These are phyloP conservation scores for Heliconius hermathena DNA, from an alignment of 1,140 invertebrate genomes.

Conservation along the genomic window DNA sequence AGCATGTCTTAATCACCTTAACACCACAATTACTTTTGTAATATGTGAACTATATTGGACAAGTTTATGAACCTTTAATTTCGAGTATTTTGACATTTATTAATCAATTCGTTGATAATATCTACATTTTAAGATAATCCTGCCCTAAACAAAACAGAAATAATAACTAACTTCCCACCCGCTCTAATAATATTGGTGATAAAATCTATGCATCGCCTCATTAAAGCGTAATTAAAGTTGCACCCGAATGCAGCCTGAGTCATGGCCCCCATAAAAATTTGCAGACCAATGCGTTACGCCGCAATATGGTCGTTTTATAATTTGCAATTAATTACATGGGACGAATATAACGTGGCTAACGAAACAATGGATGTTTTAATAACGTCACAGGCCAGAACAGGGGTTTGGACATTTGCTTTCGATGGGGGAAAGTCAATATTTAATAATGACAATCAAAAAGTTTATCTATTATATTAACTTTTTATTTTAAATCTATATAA, in stretches of 20 bases:
- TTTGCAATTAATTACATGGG: constrained; percentile 39
- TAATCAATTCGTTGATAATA: background rate
- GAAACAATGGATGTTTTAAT: constrained; percentile 26
- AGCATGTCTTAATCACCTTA: too few relatives aligned
- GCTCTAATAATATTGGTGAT: constrained; percentile 35
- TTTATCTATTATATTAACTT: too few relatives aligned
- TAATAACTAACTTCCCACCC: constrained; percentile 37
- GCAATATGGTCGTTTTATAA: constrained; percentile 41
- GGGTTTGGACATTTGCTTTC: background rate
- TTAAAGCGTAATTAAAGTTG: constrained; percentile 40
- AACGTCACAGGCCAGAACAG: constrained; percentile 3
- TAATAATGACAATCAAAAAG: background rate
- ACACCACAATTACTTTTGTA: too few relatives aligned
- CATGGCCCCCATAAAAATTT: constrained; percentile 42
- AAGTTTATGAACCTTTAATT: too few relatives aligned
- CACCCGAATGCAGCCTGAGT: constrained; percentile 38
- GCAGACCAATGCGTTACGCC: constrained; percentile 34
- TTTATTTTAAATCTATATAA: too few relatives aligned
- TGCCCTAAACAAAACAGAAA: constrained; percentile 30
- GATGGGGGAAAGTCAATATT: background rate
- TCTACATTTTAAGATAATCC: constrained; percentile 22
- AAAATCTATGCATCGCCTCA: constrained; percentile 40
- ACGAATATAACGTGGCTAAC: constrained; percentile 22
- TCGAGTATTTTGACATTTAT: too few relatives aligned
- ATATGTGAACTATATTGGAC: too few relatives aligned